Evolutionary conservation across 2,797 vertebrate species (phyloP), one percentile per base, ranked within the genome.

Genomic region (Parotocinclus haroldoi): DNA sequence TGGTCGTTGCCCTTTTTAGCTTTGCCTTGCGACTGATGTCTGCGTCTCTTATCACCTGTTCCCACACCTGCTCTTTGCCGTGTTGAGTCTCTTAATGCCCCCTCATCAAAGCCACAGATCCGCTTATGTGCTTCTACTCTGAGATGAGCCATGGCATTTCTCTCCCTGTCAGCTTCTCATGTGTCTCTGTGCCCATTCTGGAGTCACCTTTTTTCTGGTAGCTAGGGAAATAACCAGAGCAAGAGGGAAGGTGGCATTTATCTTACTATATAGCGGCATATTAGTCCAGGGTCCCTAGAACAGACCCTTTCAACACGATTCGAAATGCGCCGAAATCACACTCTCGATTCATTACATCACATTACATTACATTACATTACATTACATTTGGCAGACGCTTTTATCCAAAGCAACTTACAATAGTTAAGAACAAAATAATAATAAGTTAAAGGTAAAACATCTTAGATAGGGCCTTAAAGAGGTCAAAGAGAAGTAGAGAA

Each of bases 41-140:
- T 85, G 84, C 68, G 76, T 86, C 83, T 82, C 77, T 77, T 88
- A 82, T 84, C 85, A 78, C 87, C 83, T 87, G 88, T 88, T 89
- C 89, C 82, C 88, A 89, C 83, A 87, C 86, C 87, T 88, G 84
- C 85, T 79, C 87, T 88, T 89, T 80, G 83, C 73, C 84, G 82
- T 89, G 87, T 82, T 78, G 76, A 72, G 79, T 80, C 74, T 76
- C 83, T 87, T 92, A 87, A 90, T 91, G 90, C 81, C 78, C 79
- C 81, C 82, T 84, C 86, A 82, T 88, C 86, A 88, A 88, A 88
- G 83, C 77, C 19, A 38, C 62, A 68, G 61, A 68, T 76, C 65
- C 69, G 63, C 57, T 60, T 72, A 64, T 57, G 59, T 60, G 58
- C 66, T 53, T 39, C 82, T 81, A 73, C 83, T 82, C 71, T 75